Conservation (phyloP, 2,888 invertebrate genomes). For the Pollenia amentaria region DNA sequence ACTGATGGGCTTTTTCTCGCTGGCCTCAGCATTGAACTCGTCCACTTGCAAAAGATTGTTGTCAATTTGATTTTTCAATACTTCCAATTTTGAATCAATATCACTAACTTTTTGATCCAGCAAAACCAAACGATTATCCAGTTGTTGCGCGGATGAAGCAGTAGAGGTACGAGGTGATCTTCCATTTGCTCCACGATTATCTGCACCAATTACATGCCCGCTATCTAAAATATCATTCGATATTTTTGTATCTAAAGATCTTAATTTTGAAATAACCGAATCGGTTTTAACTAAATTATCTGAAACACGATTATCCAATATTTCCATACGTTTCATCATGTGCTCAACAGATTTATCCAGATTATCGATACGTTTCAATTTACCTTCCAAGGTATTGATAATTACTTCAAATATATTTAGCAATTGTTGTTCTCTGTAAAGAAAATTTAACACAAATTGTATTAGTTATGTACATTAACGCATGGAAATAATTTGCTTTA, state of each 20-base stretch:
- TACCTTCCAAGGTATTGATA: slow-evolving; percentile 94
- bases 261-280: slow-evolving; percentile 91
- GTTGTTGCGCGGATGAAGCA: slow-evolving; percentile 82
- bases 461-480: neutral
- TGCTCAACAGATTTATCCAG: slow-evolving; percentile 95
- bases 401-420: slow-evolving; percentile 96
- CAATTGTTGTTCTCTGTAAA: slow-evolving; percentile 92
- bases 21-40: slow-evolving; percentile 94
- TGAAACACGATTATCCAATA: slow-evolving; percentile 91
- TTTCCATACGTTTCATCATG: slow-evolving; percentile 93
- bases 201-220: slow-evolving; percentile 76
- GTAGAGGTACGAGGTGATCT: slow-evolving; percentile 77
- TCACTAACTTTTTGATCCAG: slow-evolving; percentile 93
- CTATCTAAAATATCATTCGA: slow-evolving; percentile 86
- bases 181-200: slow-evolving; percentile 56
- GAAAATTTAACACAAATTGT: neutral
- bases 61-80: slow-evolving; percentile 92
- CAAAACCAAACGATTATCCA: slow-evolving; percentile 89
- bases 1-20: slow-evolving; percentile 93
- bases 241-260: slow-evolving; percentile 90
- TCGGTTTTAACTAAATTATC: slow-evolving; percentile 94
- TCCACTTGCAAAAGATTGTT: slow-evolving; percentile 92
- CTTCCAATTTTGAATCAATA: slow-evolving; percentile 91
- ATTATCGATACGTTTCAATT: slow-evolving; percentile 94
- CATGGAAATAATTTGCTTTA: slow-evolving; percentile 32